Evolutionary conservation across 92 coral and sea anemone species (phyloP), one percentile per base, ranked within the genome.

Genomic region (Galaxea fascicularis): DNA sequence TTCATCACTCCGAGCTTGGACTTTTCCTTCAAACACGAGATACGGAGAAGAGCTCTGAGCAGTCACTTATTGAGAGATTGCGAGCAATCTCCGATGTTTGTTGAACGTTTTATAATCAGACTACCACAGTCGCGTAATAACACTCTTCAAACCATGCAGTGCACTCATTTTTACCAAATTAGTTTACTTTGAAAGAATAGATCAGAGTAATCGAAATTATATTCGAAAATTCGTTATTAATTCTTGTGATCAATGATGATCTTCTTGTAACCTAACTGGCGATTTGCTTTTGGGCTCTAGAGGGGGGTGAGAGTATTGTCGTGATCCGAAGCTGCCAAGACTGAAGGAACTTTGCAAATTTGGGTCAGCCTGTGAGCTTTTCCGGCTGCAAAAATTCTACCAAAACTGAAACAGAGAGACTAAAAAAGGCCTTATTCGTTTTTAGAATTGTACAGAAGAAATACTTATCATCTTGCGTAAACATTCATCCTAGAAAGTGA

Each of bases 11-110:
- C 80, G 92, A 91, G 98, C 91, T 90, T 91, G 89, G 90, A 94
- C 88, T 92, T 94, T 89, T 93, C 78, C 93, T 94, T 94, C 95
- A 82, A 94, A 94, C 98, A 94, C 98, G 98, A 94, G 98, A 94
- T 94, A 86, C 94, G 82, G 86, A 88, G 90, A 76, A 91, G 87
- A 89, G 91, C 92, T 84, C 90, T 84, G 89, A 86, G 92, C 82
- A 70, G 81, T 90, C 87, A 57, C 20, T 58, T 82, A 54, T 58
- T 39, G 70, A 71, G 86, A 82, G 77, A 47, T 52, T 65, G 21
- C 64, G 4, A 4, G 65, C 84, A 79, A 79, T 79, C 84, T 79
- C 29, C n/a, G 18, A 56, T 69, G 46, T 70, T 70, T 14, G 57
- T 16, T 70, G 11, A 35, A 54, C 54, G 22, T 59, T 41, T 70